Base-by-base conservation (phyloP, 37 sponge, comb jelly and placozoan species). In the Halisarca cf. caerulea region DNA sequence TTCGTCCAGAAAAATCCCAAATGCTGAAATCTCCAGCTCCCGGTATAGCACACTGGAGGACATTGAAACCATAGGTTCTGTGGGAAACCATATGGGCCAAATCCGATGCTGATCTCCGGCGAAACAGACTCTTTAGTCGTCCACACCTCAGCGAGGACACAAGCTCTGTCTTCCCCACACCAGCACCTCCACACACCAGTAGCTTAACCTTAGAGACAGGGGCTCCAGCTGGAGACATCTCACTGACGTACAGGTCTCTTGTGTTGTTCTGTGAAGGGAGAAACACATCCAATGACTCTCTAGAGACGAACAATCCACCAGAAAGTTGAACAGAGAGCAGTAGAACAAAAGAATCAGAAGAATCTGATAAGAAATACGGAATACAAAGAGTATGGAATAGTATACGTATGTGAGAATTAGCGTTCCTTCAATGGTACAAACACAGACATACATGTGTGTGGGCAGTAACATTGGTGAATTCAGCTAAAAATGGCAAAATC, bases 151-250 rank as follows among this genome's bases (percentile, higher is more conserved):
- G 83, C 18, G 93, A 90, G 79, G 77, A 58, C 61, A 96, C 69
- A 24, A 96, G 93, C 55, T 88, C 90, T 45, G 91, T 89, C 70
- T 96, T 96, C 5, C 96, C 96, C n/a, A 92, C 93, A 33, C 89
- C 93, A 27, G 93, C 61, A 9, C 61, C 83, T 23, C 96, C 96
- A 69, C 93, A 96, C 38, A 96, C 93, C 59, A 91, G 79, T 9
- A 96, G 89, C 77, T 92, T 90, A 32, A 88, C 91, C n/a, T 82
- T 60, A 25, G 45, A 37, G 23, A 90, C 18, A 3, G 89, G 85
- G 2, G 44, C 71, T 53, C 87, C 61, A 30, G 87, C 85, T 24
- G 80, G 88, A 6, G 74, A 57, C 8, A 96, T 60, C 73, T 96
- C 88, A 47, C 35, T 54, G n/a, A 92, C 80, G 58, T 88, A 89